Conservation (phyloP, 1,140 invertebrate species). For the Drosophila ercepeae region DNA sequence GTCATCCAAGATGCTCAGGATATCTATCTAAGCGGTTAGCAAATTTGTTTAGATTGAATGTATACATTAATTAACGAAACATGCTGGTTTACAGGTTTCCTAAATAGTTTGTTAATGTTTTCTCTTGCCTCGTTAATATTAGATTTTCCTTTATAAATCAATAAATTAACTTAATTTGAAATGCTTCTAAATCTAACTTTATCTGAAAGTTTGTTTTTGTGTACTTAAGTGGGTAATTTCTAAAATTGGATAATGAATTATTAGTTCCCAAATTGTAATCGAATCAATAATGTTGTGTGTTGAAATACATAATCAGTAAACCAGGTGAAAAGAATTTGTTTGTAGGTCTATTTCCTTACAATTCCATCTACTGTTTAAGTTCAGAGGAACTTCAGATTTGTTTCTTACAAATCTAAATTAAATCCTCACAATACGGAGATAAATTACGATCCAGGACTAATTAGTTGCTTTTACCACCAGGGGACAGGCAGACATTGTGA, state of each 20-base stretch:
- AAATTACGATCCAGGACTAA: conserved; percentile 30
- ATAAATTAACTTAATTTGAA: conserved; percentile 14
- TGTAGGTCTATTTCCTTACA: too few relatives aligned
- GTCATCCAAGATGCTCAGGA: neutral
- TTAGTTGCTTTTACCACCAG: conserved; percentile 6
- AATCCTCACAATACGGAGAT: conserved; percentile 9
- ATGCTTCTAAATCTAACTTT: conserved; percentile 3
- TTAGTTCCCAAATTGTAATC: too few relatives aligned
- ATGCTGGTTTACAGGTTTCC: too few relatives aligned
- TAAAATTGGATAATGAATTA: too few relatives aligned
- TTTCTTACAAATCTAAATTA: conserved; percentile 17
- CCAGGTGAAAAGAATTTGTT: too few relatives aligned
- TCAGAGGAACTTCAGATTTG: neutral
- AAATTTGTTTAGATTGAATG: neutral
- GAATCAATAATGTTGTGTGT: neutral
- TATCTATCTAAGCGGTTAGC: neutral
- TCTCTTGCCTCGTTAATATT: too few relatives aligned
- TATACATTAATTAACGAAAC: too few relatives aligned
- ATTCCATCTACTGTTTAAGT: too few relatives aligned
- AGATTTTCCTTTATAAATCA: too few relatives aligned
- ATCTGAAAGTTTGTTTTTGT: neutral
- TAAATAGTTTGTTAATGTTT: too few relatives aligned
- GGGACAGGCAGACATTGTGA: neutral
- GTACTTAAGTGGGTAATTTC: too few relatives aligned
- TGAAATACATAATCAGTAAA: too few relatives aligned